Percentiles rank a stretch among this genome's conserved stretches.
Evolutionary conservation across 2,113 vertebrate genomes (phyloP).

Genomic region (Equus quagga): DNA sequence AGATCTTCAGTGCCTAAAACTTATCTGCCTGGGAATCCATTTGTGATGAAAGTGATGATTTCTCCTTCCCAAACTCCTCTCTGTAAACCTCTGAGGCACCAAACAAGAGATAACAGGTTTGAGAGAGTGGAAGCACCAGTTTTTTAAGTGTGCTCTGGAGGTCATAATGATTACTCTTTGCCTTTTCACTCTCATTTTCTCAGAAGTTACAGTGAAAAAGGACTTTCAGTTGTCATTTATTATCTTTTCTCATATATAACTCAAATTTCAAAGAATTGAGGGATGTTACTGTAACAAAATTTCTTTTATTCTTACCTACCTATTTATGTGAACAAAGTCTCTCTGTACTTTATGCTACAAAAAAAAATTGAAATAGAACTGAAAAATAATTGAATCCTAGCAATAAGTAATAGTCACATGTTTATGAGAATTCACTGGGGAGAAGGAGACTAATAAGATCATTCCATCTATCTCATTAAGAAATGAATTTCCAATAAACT

Average conservation of each 20-base stretch:
- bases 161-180: background rate
- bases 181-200: background rate
- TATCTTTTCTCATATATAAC: background rate
- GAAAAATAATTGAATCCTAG: background rate
- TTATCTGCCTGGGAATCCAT: background rate
- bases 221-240: background rate
- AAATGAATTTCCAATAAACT: background rate
- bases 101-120: background rate
- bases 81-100: background rate
- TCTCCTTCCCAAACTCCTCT: background rate
- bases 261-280: background rate
- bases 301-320: background rate
- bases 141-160: background rate
- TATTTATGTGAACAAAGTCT: background rate
- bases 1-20: background rate
- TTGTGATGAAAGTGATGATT: background rate
- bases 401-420: background rate
- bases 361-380: background rate
- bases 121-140: background rate
- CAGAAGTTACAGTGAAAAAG: background rate
- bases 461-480: slow-evolving; percentile 1
- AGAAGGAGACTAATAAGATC: background rate
- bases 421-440: background rate
- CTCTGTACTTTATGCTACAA: background rate
- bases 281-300: background rate